A percentile compares a stretch with the other conserved stretches of the same genome.
phyloP scores from a whole-genome alignment of 2,888 invertebrate species.

The Rhimphoctona megacephalus region DNA sequence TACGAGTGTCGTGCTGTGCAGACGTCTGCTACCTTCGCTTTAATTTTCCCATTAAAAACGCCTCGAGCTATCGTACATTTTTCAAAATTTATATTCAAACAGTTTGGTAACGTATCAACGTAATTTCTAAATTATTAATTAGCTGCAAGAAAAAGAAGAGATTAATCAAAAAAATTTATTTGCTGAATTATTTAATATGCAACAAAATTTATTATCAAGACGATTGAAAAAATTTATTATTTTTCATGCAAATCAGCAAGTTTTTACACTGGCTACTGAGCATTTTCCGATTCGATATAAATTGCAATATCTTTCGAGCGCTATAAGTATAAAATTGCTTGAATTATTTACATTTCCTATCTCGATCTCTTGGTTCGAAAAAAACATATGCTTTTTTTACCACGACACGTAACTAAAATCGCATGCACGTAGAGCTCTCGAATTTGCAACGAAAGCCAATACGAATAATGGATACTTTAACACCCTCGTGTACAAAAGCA shows the following conservation, averaged over 20 bases:
- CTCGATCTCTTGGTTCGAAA: background rate
- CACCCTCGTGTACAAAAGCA: conserved; percentile 4
- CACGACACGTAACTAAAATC: conserved; percentile 4
- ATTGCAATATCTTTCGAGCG: background rate
- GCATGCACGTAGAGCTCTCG: conserved; percentile 6
- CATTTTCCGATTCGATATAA: background rate
- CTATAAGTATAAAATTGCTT: background rate
- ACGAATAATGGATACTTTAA: conserved; percentile 52
- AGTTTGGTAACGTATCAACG: background rate
- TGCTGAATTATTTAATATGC: background rate
- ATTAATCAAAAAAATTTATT: background rate
- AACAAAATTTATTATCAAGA: background rate
- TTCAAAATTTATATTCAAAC: background rate
- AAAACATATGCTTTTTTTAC: background rate
- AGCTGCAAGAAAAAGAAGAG: background rate
- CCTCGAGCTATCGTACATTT: background rate
- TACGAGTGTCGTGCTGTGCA: background rate
- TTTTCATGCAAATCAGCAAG: background rate
- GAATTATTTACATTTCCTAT: background rate
- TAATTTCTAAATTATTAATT: background rate
- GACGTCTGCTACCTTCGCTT: background rate
- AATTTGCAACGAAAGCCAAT: conserved; percentile 18
- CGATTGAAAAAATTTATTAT: background rate
- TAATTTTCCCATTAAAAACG: background rate
- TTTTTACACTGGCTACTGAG: background rate